These are phyloP conservation scores for Doryteuthis pealeii DNA, from an alignment of 1,140 invertebrate genomes.

Conservation along the genomic window DNA sequence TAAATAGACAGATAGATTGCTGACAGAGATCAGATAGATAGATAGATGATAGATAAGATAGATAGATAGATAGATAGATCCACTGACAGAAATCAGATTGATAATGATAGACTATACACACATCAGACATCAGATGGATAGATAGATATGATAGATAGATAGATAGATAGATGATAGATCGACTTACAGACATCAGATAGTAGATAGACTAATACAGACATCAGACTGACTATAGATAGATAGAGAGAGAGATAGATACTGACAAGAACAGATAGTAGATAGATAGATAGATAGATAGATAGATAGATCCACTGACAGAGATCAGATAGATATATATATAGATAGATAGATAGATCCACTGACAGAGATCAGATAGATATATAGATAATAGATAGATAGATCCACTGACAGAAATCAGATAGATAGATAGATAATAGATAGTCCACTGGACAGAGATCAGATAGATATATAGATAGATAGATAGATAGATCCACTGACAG, in stretches of 20 bases:
- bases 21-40: no score
- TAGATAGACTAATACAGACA: no score
- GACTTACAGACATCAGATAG: no score
- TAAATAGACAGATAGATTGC: no score
- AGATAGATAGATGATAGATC: no score
- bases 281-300: background rate
- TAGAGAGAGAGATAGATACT: background rate
- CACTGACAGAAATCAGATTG: no score
- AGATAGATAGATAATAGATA: background rate
- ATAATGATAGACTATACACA: no score
- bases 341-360: background rate
- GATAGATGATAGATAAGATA: no score
- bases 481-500: background rate
- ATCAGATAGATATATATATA: background rate
- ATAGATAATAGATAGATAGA: background rate
- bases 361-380: background rate
- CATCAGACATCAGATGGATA: no score
- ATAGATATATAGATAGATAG: background rate
- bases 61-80: no score
- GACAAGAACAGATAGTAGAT: no score
- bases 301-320: background rate
- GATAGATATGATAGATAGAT: no score
- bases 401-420: background rate
- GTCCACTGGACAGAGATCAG: background rate
- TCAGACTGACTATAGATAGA: background rate